Evolutionary conservation across 2,888 invertebrate species (phyloP).

Genomic region (Drosophila pseudotalamancana): DNA sequence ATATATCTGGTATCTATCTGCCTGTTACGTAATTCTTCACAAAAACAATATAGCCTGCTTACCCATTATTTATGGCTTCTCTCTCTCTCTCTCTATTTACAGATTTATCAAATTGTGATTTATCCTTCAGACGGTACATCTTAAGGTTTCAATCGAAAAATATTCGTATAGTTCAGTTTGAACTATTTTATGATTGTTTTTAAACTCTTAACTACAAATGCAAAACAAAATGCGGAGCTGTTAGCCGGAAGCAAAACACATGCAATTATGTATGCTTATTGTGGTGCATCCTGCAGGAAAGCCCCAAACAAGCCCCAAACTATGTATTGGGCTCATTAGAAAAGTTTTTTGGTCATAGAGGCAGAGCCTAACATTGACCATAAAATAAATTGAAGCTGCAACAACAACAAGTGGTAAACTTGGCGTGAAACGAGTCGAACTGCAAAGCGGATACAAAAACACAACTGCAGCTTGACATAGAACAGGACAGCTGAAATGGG

Average conservation of each 20-base stretch:
- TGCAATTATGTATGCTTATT: slow-evolving; percentile 62
- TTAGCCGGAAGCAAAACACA: slow-evolving; percentile 42
- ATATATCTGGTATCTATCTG: too few relatives aligned
- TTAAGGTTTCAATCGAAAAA: too few relatives aligned
- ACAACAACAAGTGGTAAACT: slow-evolving; percentile 27
- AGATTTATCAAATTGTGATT: too few relatives aligned
- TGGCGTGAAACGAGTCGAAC: slow-evolving; percentile 34
- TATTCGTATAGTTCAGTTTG: too few relatives aligned
- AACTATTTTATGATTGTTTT: too few relatives aligned
- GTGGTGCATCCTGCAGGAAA: slow-evolving; percentile 48
- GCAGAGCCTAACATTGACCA: slow-evolving; percentile 47
- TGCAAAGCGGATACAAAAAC: slow-evolving; percentile 25
- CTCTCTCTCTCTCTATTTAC: too few relatives aligned
- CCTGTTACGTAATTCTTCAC: too few relatives aligned
- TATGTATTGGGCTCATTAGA: slow-evolving; percentile 65
- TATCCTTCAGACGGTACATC: too few relatives aligned
- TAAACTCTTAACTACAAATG: too few relatives aligned
- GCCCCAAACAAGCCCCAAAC: slow-evolving; percentile 44
- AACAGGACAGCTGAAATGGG: slow-evolving; percentile 63
- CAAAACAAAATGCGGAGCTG: slow-evolving; percentile 10
- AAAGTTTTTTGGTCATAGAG: slow-evolving; percentile 53
- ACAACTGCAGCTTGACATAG: slow-evolving; percentile 69
- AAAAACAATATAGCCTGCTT: too few relatives aligned
- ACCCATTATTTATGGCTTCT: too few relatives aligned
- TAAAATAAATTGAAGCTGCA: slow-evolving; percentile 69